phyloP scores from a whole-genome alignment of 1,140 invertebrate genomes.

The Coelopa frigida region DNA sequence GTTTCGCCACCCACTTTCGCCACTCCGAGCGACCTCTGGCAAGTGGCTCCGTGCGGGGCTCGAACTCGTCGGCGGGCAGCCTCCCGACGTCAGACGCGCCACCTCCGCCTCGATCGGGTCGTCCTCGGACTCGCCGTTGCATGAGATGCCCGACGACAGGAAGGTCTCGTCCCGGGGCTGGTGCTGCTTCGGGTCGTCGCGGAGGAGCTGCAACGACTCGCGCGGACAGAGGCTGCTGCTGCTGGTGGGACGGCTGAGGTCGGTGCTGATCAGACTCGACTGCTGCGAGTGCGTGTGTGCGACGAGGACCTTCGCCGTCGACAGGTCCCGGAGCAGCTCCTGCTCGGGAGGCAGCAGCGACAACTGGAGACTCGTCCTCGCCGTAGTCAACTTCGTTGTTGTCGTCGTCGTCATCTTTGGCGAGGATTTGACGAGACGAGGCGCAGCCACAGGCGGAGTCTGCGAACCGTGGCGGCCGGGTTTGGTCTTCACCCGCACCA shows the following conservation, averaged over 20 bases:
- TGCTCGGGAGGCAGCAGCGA: too few relatives aligned
- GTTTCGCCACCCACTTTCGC: neutral
- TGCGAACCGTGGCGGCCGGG: too few relatives aligned
- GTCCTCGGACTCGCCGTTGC: conserved; percentile 31
- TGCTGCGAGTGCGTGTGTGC: conserved; percentile 18
- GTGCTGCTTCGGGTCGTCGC: neutral
- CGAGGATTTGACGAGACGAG: too few relatives aligned
- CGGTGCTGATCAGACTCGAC: conserved; percentile 21
- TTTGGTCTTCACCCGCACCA: too few relatives aligned
- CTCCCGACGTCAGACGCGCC: conserved; percentile 27
- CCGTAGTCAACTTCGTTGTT: too few relatives aligned
- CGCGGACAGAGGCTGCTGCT: neutral
- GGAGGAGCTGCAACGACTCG: too few relatives aligned
- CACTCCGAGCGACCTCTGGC: conserved; percentile 14
- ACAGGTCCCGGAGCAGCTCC: too few relatives aligned
- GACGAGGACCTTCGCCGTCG: too few relatives aligned
- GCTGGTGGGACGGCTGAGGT: conserved; percentile 15
- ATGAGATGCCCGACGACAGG: conserved; percentile 41
- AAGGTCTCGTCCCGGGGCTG: conserved; percentile 29
- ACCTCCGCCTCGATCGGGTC: conserved; percentile 29
- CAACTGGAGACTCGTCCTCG: too few relatives aligned
- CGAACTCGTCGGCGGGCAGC: neutral
- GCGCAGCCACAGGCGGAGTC: too few relatives aligned
- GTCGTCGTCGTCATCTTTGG: too few relatives aligned
- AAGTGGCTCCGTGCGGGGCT: conserved; percentile 17